These are phyloP conservation scores for Caenorhabditis sinica DNA, from an alignment of 2,888 invertebrate species.

Conservation along the genomic window DNA sequence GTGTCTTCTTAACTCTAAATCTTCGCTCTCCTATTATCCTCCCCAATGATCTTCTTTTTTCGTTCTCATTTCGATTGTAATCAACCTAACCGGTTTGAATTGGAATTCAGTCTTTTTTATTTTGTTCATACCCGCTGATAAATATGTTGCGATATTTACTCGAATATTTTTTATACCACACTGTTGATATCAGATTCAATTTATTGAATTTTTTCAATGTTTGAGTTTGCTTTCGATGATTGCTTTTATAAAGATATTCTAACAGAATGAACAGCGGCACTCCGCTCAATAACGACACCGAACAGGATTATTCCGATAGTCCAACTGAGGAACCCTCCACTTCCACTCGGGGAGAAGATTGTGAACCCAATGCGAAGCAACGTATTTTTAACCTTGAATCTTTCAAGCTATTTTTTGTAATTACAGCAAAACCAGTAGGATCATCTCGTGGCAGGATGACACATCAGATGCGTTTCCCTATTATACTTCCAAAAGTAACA, in stretches of 20 bases:
- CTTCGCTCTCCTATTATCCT: background rate
- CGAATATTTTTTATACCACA: background rate
- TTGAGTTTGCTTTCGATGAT: too few relatives aligned
- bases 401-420: too few relatives aligned
- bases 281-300: background rate
- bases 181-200: background rate
- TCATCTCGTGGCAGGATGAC: background rate
- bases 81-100: conserved; percentile 27
- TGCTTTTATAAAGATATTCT: too few relatives aligned
- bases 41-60: conserved; percentile 10
- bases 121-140: conserved; percentile 10
- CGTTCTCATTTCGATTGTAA: conserved; percentile 18
- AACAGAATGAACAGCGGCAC: background rate
- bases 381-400: background rate
- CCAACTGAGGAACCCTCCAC: background rate
- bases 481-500: conserved; percentile 34
- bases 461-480: conserved; percentile 39
- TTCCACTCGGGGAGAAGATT: background rate
- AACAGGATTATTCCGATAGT: background rate
- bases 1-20: conserved; percentile 14
- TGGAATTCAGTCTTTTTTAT: background rate
- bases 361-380: conserved; percentile 1
- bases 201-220: background rate
- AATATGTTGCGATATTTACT: background rate
- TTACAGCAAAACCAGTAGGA: background rate